These are phyloP conservation scores for Pterois miles DNA, from an alignment of 2,797 vertebrate genomes.

Conservation along the genomic window DNA sequence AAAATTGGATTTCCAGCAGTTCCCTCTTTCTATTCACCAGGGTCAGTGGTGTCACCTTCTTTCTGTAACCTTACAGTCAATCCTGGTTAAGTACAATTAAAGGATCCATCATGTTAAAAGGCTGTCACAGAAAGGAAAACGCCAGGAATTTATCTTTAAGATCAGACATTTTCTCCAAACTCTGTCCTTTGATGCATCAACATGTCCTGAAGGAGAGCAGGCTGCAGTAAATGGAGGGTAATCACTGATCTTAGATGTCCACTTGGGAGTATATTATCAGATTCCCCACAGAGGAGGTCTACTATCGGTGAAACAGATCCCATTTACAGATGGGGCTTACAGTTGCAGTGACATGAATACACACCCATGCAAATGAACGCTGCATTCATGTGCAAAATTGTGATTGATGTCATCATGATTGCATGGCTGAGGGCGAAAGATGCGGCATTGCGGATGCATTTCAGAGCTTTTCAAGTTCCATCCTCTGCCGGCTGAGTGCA, in stretches of 20 bases:
- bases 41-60: constrained; percentile 21
- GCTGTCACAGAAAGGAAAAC: constrained; percentile 45
- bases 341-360: background rate
- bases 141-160: constrained; percentile 66
- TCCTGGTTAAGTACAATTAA: constrained; percentile 58
- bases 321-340: constrained; percentile 57
- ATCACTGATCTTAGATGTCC: constrained; percentile 70
- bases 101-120: constrained; percentile 63
- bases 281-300: constrained; percentile 44
- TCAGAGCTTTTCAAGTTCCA: constrained; percentile 21
- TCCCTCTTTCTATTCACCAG: constrained; percentile 10
- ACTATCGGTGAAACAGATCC: constrained; percentile 51
- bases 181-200: constrained; percentile 55
- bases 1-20: constrained; percentile 23
- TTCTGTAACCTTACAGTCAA: constrained; percentile 31
- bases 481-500: constrained; percentile 14
- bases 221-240: constrained; percentile 65
- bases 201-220: constrained; percentile 54
- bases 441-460: background rate
- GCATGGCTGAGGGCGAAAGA: background rate
- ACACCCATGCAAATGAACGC: background rate
- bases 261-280: constrained; percentile 67
- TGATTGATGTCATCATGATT: constrained; percentile 12
- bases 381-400: constrained; percentile 18
- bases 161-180: constrained; percentile 62